A percentile compares a stretch with the other conserved stretches of the same genome.
phyloP scores from a whole-genome alignment of 2,797 vertebrate genomes.

The Aeoliscus strigatus region DNA sequence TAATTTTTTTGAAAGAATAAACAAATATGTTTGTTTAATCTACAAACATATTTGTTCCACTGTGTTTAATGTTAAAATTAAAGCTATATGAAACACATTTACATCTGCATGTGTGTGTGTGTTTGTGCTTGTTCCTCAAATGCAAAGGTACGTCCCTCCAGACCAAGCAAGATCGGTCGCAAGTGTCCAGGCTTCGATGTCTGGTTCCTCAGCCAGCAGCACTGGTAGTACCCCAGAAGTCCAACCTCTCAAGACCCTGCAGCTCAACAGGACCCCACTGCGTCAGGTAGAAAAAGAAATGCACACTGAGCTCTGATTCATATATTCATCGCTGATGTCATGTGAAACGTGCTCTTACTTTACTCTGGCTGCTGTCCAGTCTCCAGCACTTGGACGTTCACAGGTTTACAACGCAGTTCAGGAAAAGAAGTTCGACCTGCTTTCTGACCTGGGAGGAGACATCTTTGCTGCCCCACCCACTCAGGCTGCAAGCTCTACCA shows the following conservation, averaged over 20 bases:
- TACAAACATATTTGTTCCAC: too few relatives aligned
- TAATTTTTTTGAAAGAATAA: too few relatives aligned
- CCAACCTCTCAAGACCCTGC: slow-evolving; percentile 90
- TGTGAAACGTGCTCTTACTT: neutral
- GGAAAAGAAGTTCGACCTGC: slow-evolving; percentile 96
- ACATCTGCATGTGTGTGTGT: neutral
- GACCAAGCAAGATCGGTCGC: slow-evolving; percentile 91
- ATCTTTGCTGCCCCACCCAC: slow-evolving; percentile 86
- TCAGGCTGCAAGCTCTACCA: slow-evolving; percentile 83
- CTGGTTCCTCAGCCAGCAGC: slow-evolving; percentile 93
- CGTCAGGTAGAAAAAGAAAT: slow-evolving; percentile 81
- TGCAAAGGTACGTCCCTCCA: slow-evolving; percentile 91
- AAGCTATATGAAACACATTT: slow-evolving; percentile 1
- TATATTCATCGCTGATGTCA: neutral
- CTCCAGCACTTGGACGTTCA: slow-evolving; percentile 83
- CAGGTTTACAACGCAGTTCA: slow-evolving; percentile 77
- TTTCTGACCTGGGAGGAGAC: slow-evolving; percentile 94
- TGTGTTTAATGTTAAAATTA: neutral
- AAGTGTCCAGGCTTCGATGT: slow-evolving; percentile 89
- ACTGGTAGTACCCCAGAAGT: slow-evolving; percentile 96
- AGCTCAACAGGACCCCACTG: slow-evolving; percentile 91
- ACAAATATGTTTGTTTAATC: too few relatives aligned
- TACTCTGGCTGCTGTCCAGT: slow-evolving; percentile 63
- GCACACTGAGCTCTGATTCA: neutral
- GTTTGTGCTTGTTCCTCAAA: slow-evolving; percentile 7